Base-by-base conservation (phyloP, 1,140 invertebrate species). In the Brachystomella parvula region DNA sequence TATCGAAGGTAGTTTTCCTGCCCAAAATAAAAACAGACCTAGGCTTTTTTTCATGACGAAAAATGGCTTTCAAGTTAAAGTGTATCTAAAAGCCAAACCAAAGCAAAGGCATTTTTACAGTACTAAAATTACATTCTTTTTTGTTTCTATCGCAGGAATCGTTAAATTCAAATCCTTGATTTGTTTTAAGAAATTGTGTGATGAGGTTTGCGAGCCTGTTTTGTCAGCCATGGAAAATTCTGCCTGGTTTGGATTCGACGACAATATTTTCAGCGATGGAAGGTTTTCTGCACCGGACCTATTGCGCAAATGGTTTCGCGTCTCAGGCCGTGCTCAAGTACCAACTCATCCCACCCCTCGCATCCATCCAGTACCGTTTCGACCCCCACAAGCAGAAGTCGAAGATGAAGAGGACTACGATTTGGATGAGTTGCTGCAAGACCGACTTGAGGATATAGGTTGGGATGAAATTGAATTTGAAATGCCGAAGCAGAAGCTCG, bases 1-100 rank as follows among this genome's bases (percentile, higher is more conserved):
- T 44, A 19, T 32, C 3, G 60, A 62, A 62, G 60, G 60, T 62
- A 19, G 19, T 74, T 87, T n/a, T n/a, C n/a, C n/a, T n/a, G n/a
- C n/a, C n/a, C n/a, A n/a, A n/a, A n/a, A n/a, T n/a, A n/a, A n/a
- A n/a, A n/a, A n/a, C n/a, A n/a, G n/a, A n/a, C n/a, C n/a, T n/a
- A n/a, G n/a, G n/a, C n/a, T n/a, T n/a, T n/a, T n/a, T n/a, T n/a
- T n/a, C n/a, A n/a, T n/a, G n/a, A n/a, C n/a, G n/a, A n/a, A n/a
- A n/a, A n/a, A n/a, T n/a, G n/a, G n/a, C n/a, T n/a, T n/a, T n/a
- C n/a, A n/a, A n/a, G n/a, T n/a, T n/a, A n/a, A n/a, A n/a, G n/a
- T n/a, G n/a, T n/a, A n/a, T n/a, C n/a, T n/a, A n/a, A n/a, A n/a
- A n/a, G n/a, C n/a, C n/a, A n/a, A n/a, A n/a, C n/a, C n/a, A n/a